Percentiles rank a stretch among this genome's conserved stretches.
Evolutionary conservation across 2,113 vertebrate genomes (phyloP).

Genomic region (Centropus unirufus): DNA sequence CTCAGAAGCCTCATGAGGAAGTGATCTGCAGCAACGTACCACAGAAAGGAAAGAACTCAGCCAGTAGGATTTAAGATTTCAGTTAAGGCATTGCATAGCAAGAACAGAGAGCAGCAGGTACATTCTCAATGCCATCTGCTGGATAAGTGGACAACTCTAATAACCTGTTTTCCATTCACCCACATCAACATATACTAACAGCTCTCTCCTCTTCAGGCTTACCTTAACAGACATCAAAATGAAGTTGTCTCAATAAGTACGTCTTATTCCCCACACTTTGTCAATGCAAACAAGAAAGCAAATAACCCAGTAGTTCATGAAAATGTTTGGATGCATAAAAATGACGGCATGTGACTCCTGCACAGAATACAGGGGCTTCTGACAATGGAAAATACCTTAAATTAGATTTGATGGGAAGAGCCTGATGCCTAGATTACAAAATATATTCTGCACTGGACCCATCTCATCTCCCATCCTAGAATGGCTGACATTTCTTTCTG

Average conservation of each 20-base stretch:
- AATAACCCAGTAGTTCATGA: background rate
- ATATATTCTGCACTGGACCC: background rate
- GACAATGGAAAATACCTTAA: background rate
- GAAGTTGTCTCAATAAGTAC: background rate
- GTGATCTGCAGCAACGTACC: background rate
- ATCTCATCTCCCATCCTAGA: background rate
- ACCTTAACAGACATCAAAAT: background rate
- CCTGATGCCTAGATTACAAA: background rate
- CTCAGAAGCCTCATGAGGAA: background rate
- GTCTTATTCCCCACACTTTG: background rate
- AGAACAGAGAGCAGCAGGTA: background rate
- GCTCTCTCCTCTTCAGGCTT: background rate
- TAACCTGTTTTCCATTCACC: background rate
- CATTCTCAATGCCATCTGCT: slow-evolving; percentile 58
- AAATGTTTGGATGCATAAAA: background rate
- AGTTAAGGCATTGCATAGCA: background rate
- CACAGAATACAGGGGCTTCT: background rate
- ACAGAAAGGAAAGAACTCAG: background rate
- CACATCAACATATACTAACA: background rate
- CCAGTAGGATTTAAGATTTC: background rate
- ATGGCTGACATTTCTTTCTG: background rate
- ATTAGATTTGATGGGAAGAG: background rate
- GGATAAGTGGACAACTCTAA: background rate
- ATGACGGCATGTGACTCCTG: background rate
- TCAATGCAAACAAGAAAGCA: background rate